phyloP scores from a whole-genome alignment of 2,797 vertebrate genomes.

The Phrynocephalus guinanensis region DNA sequence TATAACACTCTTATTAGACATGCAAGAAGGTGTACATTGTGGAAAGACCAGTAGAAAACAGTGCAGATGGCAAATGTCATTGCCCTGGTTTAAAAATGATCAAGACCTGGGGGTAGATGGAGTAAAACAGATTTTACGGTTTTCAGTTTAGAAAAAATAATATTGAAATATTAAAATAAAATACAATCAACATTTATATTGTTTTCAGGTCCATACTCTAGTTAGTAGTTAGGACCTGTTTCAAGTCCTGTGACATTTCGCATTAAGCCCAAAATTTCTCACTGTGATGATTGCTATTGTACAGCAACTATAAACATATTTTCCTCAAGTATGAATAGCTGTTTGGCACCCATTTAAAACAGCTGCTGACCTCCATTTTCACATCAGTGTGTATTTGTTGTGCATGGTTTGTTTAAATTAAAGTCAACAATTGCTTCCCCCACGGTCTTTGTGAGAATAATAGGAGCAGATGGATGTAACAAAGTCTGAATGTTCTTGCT shows the following conservation, averaged over 20 bases:
- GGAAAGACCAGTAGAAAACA: not conserved
- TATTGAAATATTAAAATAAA: not conserved
- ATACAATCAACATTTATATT: not conserved
- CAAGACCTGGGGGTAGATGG: not conserved
- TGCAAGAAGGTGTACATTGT: not conserved
- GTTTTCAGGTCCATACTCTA: not conserved
- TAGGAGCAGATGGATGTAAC: conserved; percentile 57
- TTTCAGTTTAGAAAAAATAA: not conserved
- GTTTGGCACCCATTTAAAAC: conserved; percentile 10
- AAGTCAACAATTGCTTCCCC: conserved; percentile 41
- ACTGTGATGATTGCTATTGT: not conserved
- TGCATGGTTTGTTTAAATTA: conserved; percentile 59
- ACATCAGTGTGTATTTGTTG: conserved; percentile 32
- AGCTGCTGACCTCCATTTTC: conserved; percentile 45
- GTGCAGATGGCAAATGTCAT: conserved; percentile 11
- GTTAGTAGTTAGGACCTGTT: not conserved
- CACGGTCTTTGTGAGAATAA: conserved; percentile 51
- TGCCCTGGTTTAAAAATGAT: conserved; percentile 5
- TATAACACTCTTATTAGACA: conserved; percentile 21
- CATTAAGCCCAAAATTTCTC: not conserved
- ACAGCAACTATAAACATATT: not conserved
- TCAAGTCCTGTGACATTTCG: conserved; percentile 7
- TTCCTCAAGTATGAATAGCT: not conserved
- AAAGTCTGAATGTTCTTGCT: conserved; percentile 56
- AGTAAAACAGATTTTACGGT: not conserved